Percentiles rank a stretch among this genome's conserved stretches.
Evolutionary conservation across 2,888 invertebrate species (phyloP).

Genomic region (Selenia dentaria): DNA sequence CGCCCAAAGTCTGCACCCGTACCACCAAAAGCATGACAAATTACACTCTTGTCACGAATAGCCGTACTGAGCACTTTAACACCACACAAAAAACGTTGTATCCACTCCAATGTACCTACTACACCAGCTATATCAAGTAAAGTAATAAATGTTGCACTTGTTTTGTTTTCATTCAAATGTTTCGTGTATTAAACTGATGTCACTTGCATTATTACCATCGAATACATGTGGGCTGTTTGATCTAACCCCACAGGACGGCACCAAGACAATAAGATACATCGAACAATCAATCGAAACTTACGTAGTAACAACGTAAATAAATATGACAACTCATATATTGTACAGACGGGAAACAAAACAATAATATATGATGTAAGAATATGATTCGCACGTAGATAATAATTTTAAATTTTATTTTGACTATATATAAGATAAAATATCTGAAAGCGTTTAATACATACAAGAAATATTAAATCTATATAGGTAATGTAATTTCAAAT

Average conservation of each 20-base stretch:
- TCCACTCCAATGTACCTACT: constrained; percentile 18
- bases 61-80: constrained; percentile 53
- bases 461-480: too few species aligned
- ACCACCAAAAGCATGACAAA: constrained; percentile 78
- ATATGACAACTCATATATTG: too few species aligned
- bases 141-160: constrained; percentile 32
- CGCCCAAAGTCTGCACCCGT: constrained; percentile 75
- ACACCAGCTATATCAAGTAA: constrained; percentile 23
- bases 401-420: too few species aligned
- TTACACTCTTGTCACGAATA: constrained; percentile 54
- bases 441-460: too few species aligned
- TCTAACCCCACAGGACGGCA: constrained; percentile 4
- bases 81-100: constrained; percentile 41
- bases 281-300: not conserved
- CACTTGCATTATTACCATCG: not conserved
- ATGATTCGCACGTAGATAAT: too few species aligned
- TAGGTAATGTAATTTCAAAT: too few species aligned
- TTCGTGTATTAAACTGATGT: constrained; percentile 6
- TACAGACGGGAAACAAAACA: too few species aligned
- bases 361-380: too few species aligned
- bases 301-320: too few species aligned
- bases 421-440: too few species aligned
- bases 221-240: constrained; percentile 4
- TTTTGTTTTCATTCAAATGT: constrained; percentile 26
- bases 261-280: constrained; percentile 3